phyloP scores from a whole-genome alignment of 2,797 vertebrate species.

The Centropyge bicolor region DNA sequence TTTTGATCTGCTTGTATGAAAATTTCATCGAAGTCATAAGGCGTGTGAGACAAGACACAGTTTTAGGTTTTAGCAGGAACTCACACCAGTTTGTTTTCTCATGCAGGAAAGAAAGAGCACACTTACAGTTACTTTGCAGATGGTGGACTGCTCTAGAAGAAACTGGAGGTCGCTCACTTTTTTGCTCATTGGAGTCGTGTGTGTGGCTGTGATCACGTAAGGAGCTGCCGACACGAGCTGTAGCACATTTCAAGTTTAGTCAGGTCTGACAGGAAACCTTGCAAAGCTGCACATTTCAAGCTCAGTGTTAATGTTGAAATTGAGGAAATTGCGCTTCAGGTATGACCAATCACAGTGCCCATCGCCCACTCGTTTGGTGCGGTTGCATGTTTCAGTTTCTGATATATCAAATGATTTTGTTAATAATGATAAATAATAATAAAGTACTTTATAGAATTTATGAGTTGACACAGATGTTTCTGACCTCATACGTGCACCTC shows the following conservation, averaged over 20 bases:
- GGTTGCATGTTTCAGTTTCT: neutral
- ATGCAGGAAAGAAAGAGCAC: neutral
- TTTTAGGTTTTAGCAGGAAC: neutral
- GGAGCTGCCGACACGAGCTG: constrained; percentile 68
- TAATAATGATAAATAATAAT: no score
- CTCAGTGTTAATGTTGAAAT: neutral
- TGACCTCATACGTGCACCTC: constrained; percentile 72
- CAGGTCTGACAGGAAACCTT: neutral
- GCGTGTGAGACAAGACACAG: neutral
- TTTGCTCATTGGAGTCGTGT: constrained; percentile 64
- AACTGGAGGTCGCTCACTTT: constrained; percentile 65
- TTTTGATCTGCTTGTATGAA: no score
- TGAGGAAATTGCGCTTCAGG: neutral
- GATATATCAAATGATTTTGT: no score
- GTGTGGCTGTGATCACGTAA: constrained; percentile 62
- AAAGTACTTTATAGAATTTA: neutral
- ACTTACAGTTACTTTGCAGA: constrained; percentile 72
- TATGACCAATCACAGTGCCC: rapidly evolving
- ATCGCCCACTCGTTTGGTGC: neutral
- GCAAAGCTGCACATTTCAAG: neutral
- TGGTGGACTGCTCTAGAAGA: constrained; percentile 62
- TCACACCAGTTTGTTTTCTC: neutral
- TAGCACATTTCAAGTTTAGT: constrained; percentile 26
- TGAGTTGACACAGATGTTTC: constrained; percentile 15
- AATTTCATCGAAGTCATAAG: no score